These are phyloP conservation scores for Agrotis segetum DNA, from an alignment of 2,888 invertebrate genomes.

Conservation along the genomic window DNA sequence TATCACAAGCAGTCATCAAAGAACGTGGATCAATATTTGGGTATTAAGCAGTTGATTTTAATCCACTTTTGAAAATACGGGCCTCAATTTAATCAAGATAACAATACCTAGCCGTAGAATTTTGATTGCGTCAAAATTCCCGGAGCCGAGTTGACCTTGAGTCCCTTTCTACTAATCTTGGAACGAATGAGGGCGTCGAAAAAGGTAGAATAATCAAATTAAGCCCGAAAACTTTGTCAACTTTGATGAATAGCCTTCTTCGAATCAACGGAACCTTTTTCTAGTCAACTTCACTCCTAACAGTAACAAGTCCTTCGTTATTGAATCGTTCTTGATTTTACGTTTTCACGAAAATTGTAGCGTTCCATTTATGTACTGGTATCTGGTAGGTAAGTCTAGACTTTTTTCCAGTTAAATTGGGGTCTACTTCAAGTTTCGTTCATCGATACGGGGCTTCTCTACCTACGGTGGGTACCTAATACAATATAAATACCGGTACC, in stretches of 20 bases:
- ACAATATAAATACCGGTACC: too few relatives aligned
- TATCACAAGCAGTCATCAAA: too few relatives aligned
- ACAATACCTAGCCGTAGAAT: not conserved
- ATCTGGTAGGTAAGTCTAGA: too few relatives aligned
- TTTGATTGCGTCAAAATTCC: not conserved
- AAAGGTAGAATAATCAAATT: conserved; percentile 39
- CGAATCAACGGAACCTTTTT: conserved; percentile 30
- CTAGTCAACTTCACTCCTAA: conserved; percentile 10
- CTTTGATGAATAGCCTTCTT: conserved; percentile 31
- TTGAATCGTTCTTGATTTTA: conserved; percentile 6
- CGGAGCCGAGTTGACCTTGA: not conserved
- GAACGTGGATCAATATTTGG: too few relatives aligned
- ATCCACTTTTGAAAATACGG: not conserved
- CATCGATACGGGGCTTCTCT: too few relatives aligned
- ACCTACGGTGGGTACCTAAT: too few relatives aligned
- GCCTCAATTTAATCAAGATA: not conserved
- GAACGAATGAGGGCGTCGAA: conserved; percentile 19
- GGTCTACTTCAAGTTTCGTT: too few relatives aligned
- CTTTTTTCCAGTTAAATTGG: too few relatives aligned
- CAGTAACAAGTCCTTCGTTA: conserved; percentile 26
- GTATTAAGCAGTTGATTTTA: not conserved
- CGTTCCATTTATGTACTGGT: too few relatives aligned
- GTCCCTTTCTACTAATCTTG: conserved; percentile 9
- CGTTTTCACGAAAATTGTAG: conserved; percentile 1
- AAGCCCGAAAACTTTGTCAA: conserved; percentile 19